phyloP scores from a whole-genome alignment of 2,113 vertebrate genomes.

The Neoarius graeffei region DNA sequence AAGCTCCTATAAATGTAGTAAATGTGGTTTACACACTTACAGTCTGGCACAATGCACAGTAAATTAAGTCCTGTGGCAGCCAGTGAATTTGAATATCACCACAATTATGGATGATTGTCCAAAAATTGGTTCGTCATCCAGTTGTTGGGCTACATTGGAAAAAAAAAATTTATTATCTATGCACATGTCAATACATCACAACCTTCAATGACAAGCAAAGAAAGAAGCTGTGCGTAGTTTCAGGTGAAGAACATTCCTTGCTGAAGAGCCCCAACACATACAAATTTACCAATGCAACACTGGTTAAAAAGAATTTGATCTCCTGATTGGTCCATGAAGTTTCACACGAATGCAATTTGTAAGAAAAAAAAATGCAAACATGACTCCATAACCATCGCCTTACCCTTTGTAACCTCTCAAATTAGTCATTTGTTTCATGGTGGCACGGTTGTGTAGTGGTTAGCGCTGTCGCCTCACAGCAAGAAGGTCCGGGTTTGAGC shows the following conservation, averaged over 20 bases:
- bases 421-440: not conserved
- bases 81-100: constrained; percentile 8
- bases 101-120: not conserved
- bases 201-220: no score
- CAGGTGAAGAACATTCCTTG: not conserved
- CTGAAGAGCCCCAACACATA: not conserved
- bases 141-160: not conserved
- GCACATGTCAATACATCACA: not conserved
- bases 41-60: constrained; percentile 36
- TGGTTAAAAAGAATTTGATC: not conserved
- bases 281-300: no score
- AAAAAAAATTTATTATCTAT: not conserved
- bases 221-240: not conserved
- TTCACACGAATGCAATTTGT: not conserved
- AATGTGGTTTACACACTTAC: constrained; percentile 39
- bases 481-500: no score
- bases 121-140: not conserved
- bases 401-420: not conserved
- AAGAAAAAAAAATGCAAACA: not conserved
- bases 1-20: constrained; percentile 32
- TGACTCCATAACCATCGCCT: not conserved
- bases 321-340: not conserved
- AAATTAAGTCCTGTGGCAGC: constrained; percentile 16
- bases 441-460: no score
- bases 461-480: no score